Percentiles rank a stretch among this genome's conserved stretches.
Conservation (phyloP, 1,140 invertebrate genomes). For the Heliconius melpomene region DNA sequence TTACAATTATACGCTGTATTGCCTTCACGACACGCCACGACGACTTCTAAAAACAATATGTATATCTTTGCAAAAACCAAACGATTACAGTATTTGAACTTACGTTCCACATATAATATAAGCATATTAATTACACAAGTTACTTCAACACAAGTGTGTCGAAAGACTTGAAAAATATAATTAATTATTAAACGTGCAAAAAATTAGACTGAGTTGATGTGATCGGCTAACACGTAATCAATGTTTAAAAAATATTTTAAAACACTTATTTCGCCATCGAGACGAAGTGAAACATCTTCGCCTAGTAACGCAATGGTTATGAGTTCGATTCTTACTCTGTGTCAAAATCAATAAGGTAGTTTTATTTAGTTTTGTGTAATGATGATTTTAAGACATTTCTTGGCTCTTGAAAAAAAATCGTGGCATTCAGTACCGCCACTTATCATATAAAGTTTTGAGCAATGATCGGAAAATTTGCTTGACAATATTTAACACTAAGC, state of each 20-base stretch:
- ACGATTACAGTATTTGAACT: not conserved
- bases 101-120: not conserved
- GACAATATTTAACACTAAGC: too few relatives aligned
- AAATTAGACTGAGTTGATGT: conserved; percentile 8
- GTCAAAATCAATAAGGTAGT: too few relatives aligned
- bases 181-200: conserved; percentile 30
- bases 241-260: not conserved
- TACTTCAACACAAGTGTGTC: not conserved
- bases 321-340: too few relatives aligned
- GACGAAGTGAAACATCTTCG: too few relatives aligned
- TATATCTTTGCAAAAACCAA: not conserved
- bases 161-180: conserved; percentile 8
- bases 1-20: too few relatives aligned
- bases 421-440: too few relatives aligned
- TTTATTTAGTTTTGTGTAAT: too few relatives aligned
- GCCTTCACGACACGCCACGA: not conserved
- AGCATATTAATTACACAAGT: not conserved
- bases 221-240: not conserved
- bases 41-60: not conserved
- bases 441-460: too few relatives aligned
- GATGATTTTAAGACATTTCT: too few relatives aligned
- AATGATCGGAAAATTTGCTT: too few relatives aligned
- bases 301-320: too few relatives aligned
- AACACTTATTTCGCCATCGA: not conserved
- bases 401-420: too few relatives aligned